Percentiles rank a stretch among this genome's conserved stretches.
These are phyloP conservation scores for Lithobius niger DNA, from an alignment of 1,140 invertebrate genomes.

Conservation along the genomic window DNA sequence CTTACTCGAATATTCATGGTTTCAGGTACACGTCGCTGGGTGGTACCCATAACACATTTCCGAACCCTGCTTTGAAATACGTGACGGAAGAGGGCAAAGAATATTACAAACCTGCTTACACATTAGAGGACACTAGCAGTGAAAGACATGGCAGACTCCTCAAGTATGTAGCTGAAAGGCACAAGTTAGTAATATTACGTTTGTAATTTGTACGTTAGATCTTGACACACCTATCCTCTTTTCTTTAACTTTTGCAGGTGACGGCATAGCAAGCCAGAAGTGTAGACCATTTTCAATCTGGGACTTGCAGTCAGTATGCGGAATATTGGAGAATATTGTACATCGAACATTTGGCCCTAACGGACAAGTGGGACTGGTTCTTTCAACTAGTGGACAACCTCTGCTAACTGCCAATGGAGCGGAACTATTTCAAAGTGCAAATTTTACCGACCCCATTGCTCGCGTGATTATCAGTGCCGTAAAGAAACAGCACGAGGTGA, in stretches of 20 bases:
- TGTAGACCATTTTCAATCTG: background rate
- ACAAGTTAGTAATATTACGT: background rate
- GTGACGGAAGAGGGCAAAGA: slow-evolving; percentile 33
- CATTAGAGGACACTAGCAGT: slow-evolving; percentile 45
- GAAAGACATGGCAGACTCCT: slow-evolving; percentile 55
- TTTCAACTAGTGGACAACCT: slow-evolving; percentile 16
- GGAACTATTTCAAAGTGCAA: slow-evolving; percentile 17
- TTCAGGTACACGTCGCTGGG: slow-evolving; percentile 74
- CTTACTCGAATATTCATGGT: slow-evolving; percentile 10
- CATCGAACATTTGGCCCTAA: slow-evolving; percentile 17
- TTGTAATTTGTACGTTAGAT: background rate
- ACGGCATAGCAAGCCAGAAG: background rate
- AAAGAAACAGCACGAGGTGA: slow-evolving; percentile 3
- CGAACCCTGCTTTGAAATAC: slow-evolving; percentile 55
- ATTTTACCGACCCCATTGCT: slow-evolving; percentile 19
- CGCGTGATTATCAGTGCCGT: slow-evolving; percentile 15
- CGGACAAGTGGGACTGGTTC: slow-evolving; percentile 14
- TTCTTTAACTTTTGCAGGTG: background rate
- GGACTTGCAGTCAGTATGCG: background rate
- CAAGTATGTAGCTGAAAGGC: background rate
- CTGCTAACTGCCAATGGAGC: slow-evolving; percentile 19
- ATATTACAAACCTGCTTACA: slow-evolving; percentile 62
- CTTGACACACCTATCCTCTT: background rate
- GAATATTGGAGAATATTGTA: background rate
- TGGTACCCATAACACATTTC: slow-evolving; percentile 55